phyloP scores from a whole-genome alignment of 2,113 vertebrate species.

The Ptilonorhynchus violaceus region DNA sequence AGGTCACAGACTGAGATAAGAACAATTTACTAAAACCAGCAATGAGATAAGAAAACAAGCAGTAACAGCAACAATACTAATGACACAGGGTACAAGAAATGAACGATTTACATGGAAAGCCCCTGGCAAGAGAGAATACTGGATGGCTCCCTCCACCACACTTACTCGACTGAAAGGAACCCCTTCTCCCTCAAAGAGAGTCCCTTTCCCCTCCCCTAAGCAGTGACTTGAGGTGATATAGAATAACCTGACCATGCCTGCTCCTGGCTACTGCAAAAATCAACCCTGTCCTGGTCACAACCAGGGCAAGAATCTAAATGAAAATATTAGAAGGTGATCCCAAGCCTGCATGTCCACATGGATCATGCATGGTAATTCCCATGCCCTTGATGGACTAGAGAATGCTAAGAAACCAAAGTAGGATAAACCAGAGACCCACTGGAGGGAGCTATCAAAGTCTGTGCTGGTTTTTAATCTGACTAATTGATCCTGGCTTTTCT shows the following conservation, averaged over 20 bases:
- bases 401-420: neutral
- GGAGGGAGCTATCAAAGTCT: neutral
- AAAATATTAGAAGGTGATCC: neutral
- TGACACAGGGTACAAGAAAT: neutral
- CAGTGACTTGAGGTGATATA: neutral
- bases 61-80: neutral
- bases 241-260: neutral
- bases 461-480: neutral
- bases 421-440: neutral
- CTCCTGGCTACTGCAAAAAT: neutral
- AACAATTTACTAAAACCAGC: neutral
- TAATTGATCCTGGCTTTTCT: conserved; percentile 20
- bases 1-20: neutral
- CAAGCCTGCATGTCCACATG: neutral
- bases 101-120: neutral
- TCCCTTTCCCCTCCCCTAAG: neutral
- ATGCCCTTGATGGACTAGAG: neutral
- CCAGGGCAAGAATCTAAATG: neutral
- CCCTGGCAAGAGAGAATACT: neutral
- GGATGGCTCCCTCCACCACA: no score
- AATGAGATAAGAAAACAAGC: neutral
- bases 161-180: neutral
- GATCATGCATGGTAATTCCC: rapidly evolving
- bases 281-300: neutral
- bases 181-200: neutral